phyloP scores from a whole-genome alignment of 2,888 invertebrate genomes.

The Pantelozetes paolii region DNA sequence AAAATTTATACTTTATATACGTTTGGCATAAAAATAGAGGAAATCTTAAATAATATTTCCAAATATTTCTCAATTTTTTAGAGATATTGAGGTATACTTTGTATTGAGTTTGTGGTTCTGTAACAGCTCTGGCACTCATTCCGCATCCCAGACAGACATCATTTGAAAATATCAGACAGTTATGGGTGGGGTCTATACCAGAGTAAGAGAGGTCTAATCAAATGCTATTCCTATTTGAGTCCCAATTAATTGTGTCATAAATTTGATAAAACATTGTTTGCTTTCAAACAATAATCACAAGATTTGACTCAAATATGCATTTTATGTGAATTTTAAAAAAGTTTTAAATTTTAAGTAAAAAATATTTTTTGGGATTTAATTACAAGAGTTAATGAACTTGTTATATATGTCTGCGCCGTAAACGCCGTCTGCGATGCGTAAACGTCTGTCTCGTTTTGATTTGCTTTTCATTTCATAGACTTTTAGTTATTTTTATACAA shows the following conservation, averaged over 20 bases:
- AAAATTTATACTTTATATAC: no score
- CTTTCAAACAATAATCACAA: background rate
- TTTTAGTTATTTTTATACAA: background rate
- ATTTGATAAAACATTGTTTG: constrained; percentile 1
- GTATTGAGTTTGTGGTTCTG: no score
- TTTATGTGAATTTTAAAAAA: background rate
- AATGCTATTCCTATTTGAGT: background rate
- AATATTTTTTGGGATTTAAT: constrained; percentile 19
- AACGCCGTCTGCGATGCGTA: constrained; percentile 26
- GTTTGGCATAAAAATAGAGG: background rate
- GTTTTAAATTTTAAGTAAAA: constrained; percentile 1
- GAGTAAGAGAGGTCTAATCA: no score
- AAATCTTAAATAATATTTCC: background rate
- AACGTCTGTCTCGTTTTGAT: background rate
- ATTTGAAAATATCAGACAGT: constrained; percentile 34
- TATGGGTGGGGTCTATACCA: constrained; percentile 26
- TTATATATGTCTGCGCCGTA: constrained; percentile 19
- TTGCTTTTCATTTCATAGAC: background rate
- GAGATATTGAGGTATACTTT: no score
- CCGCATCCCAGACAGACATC: constrained; percentile 28
- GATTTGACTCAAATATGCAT: background rate
- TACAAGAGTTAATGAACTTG: constrained; percentile 25
- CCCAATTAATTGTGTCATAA: constrained; percentile 23
- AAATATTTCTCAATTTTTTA: no score
- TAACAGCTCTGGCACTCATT: background rate